These are phyloP conservation scores for Parambassis ranga DNA, from an alignment of 2,797 vertebrate genomes.

Conservation along the genomic window DNA sequence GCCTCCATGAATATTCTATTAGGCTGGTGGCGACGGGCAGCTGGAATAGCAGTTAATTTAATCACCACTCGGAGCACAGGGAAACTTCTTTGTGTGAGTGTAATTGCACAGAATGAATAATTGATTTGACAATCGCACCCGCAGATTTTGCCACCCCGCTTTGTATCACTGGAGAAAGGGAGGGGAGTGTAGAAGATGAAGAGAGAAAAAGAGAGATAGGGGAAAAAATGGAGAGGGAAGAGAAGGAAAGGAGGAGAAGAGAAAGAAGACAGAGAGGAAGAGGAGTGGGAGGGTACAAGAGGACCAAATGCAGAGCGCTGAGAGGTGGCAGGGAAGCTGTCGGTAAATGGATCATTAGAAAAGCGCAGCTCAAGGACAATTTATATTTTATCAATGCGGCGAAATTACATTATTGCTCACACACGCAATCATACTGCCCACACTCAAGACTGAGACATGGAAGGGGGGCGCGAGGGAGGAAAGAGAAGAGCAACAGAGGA, in stretches of 20 bases:
- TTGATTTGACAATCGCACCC: slow-evolving; percentile 99
- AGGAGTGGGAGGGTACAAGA: slow-evolving; percentile 72
- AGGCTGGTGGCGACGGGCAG: slow-evolving; percentile 99
- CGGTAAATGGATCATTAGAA: slow-evolving; percentile 99
- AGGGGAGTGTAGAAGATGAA: slow-evolving; percentile 38
- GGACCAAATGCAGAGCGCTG: slow-evolving; percentile 83
- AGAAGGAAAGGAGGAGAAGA: slow-evolving; percentile 3
- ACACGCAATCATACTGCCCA: slow-evolving; percentile 99
- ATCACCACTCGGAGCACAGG: slow-evolving; percentile 99
- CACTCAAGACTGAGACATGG: slow-evolving; percentile 84
- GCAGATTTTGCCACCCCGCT: slow-evolving; percentile 95
- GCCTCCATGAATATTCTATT: slow-evolving; percentile 99
- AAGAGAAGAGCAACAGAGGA: slow-evolving; percentile 49
- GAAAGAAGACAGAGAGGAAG: slow-evolving; percentile 70
- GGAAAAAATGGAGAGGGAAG: slow-evolving; percentile 9
- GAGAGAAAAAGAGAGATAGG: slow-evolving; percentile 7
- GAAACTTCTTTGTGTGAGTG: slow-evolving; percentile 99
- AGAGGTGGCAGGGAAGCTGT: slow-evolving; percentile 96
- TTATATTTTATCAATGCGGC: slow-evolving; percentile 99
- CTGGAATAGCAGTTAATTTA: slow-evolving; percentile 99
- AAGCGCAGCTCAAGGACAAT: slow-evolving; percentile 99
- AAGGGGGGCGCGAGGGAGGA: slow-evolving; percentile 23
- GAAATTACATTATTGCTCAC: slow-evolving; percentile 99
- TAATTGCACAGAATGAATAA: slow-evolving; percentile 99
- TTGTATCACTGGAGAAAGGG: slow-evolving; percentile 84